These are phyloP conservation scores for Lithophane leautieri DNA, from an alignment of 2,888 invertebrate genomes.

Conservation along the genomic window DNA sequence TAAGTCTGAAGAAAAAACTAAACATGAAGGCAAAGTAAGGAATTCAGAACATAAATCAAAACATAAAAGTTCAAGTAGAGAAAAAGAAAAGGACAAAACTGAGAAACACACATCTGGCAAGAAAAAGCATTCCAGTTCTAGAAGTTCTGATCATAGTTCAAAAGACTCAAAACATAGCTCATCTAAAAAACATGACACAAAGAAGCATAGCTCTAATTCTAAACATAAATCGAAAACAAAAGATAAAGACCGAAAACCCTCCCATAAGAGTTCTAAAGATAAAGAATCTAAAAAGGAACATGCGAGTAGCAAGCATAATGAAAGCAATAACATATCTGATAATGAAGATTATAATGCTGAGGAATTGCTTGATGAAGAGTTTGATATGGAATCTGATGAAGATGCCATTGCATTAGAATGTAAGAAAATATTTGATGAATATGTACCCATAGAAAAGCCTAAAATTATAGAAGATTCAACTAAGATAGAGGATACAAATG, in stretches of 20 bases:
- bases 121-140: slow-evolving; percentile 73
- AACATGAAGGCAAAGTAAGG: slow-evolving; percentile 70
- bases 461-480: slow-evolving; percentile 72
- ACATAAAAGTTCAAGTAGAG: slow-evolving; percentile 80
- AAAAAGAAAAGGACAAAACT: slow-evolving; percentile 77
- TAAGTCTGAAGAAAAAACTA: slow-evolving; percentile 71
- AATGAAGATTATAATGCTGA: slow-evolving; percentile 70
- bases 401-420: slow-evolving; percentile 95
- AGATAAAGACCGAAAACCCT: slow-evolving; percentile 72
- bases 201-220: slow-evolving; percentile 71
- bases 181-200: slow-evolving; percentile 71
- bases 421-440: slow-evolving; percentile 96
- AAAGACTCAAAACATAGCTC: slow-evolving; percentile 71
- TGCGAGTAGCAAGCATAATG: slow-evolving; percentile 67
- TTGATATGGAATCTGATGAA: slow-evolving; percentile 91
- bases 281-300: slow-evolving; percentile 75
- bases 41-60: slow-evolving; percentile 76
- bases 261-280: slow-evolving; percentile 71
- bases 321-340: slow-evolving; percentile 73
- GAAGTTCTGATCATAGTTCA: slow-evolving; percentile 69
- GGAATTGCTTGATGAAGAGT: slow-evolving; percentile 71
- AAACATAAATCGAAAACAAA: slow-evolving; percentile 70
- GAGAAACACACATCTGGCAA: slow-evolving; percentile 73
- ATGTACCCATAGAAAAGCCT: slow-evolving; percentile 88
- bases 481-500: slow-evolving; percentile 72